Percentiles rank a stretch among this genome's conserved stretches.
These are phyloP conservation scores for Pangasius djambal DNA, from an alignment of 2,797 vertebrate species.

Conservation along the genomic window DNA sequence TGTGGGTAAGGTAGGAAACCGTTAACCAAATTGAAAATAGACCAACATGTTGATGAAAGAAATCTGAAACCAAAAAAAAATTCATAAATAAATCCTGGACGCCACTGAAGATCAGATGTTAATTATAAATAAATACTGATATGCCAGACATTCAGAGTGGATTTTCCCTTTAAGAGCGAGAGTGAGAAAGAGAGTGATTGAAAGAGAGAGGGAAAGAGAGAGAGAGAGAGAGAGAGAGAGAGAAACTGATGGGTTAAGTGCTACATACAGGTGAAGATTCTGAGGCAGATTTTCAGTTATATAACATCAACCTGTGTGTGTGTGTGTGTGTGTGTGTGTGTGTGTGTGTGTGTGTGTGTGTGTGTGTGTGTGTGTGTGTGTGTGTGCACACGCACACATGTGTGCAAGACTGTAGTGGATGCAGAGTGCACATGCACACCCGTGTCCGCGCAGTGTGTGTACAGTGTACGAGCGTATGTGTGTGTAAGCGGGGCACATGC, in stretches of 20 bases:
- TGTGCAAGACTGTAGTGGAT: not conserved
- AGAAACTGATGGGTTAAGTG: not conserved
- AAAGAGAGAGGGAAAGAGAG: not conserved
- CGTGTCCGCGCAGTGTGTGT: constrained; percentile 23
- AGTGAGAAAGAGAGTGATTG: not conserved
- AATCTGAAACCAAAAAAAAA: no score
- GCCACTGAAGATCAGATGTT: not conserved
- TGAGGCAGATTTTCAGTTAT: constrained; percentile 35
- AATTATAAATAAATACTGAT: not conserved
- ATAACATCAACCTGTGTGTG: constrained; percentile 23
- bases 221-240: not conserved
- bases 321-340: constrained; percentile 15
- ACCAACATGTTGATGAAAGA: no score
- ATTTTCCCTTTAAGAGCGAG: not conserved
- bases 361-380: constrained; percentile 15
- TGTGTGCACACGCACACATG: not conserved
- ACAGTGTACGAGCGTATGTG: constrained; percentile 36
- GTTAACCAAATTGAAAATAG: not conserved
- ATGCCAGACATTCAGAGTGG: not conserved
- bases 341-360: constrained; percentile 9
- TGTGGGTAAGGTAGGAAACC: not conserved
- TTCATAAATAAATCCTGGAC: not conserved
- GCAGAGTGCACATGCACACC: constrained; percentile 19
- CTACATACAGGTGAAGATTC: constrained; percentile 30
- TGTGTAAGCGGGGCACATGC: constrained; percentile 62